Percentiles rank a stretch among this genome's conserved stretches.
These are phyloP conservation scores for Willisornis vidua DNA, from an alignment of 2,113 vertebrate genomes.

Conservation along the genomic window DNA sequence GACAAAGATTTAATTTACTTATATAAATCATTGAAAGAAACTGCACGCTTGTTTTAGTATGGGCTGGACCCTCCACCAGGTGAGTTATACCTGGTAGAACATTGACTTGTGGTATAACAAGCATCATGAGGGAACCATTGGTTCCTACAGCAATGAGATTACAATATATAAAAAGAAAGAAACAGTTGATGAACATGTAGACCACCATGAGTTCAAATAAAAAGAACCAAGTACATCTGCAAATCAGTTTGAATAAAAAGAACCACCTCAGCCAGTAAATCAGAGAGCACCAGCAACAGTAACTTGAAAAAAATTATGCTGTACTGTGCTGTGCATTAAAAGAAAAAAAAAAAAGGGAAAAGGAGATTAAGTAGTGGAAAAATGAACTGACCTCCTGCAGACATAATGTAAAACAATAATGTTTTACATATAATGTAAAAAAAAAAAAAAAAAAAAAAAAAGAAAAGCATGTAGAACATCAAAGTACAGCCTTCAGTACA, in stretches of 20 bases:
- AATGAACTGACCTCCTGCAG: background rate
- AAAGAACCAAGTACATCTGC: background rate
- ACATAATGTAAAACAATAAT: background rate
- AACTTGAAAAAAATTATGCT: background rate
- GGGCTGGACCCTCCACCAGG: background rate
- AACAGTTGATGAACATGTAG: background rate
- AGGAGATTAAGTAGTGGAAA: background rate
- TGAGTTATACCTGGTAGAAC: background rate
- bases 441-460: background rate
- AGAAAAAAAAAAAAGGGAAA: background rate
- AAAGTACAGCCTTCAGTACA: background rate
- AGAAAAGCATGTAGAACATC: background rate
- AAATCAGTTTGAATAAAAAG: background rate
- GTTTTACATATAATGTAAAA: background rate
- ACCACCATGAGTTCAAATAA: background rate
- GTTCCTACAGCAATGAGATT: background rate
- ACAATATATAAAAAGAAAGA: background rate
- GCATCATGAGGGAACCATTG: background rate
- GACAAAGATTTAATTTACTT: background rate
- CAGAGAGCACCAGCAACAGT: background rate
- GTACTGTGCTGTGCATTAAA: background rate
- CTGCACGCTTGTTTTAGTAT: background rate
- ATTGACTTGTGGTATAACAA: background rate
- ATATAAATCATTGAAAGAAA: background rate
- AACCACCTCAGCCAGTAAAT: background rate